These are phyloP conservation scores for Oncorhynchus mykiss DNA, from an alignment of 2,113 vertebrate genomes.

Conservation along the genomic window DNA sequence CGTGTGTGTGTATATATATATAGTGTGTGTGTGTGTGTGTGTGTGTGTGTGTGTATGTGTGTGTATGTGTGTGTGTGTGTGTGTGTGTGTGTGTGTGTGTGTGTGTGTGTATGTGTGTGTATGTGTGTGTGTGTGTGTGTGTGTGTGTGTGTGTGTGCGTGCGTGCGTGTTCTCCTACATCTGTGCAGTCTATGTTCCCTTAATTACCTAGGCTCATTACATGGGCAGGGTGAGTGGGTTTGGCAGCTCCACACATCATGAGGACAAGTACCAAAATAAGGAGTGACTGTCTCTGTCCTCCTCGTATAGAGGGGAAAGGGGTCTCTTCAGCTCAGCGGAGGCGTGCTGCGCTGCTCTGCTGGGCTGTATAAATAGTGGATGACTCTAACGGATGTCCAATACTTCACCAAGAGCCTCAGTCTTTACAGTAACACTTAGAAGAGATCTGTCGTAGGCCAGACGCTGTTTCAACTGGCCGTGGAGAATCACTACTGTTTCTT, in stretches of 20 bases:
- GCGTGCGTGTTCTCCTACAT: too few species aligned
- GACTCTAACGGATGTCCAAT: too few species aligned
- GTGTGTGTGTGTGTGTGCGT: neutral
- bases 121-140: too few species aligned
- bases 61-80: neutral
- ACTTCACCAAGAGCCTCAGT: too few species aligned
- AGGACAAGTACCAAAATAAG: conserved; percentile 31
- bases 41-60: too few species aligned
- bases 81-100: neutral
- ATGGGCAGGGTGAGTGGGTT: neutral
- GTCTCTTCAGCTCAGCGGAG: conserved; percentile 50
- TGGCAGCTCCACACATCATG: neutral
- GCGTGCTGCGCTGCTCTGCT: neutral
- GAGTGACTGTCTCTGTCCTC: conserved; percentile 16
- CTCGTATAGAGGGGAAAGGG: neutral
- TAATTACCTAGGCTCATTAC: neutral
- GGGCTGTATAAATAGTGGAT: too few species aligned
- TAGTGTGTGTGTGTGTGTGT: neutral
- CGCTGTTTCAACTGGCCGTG: too few species aligned
- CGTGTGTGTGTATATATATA: too few species aligned
- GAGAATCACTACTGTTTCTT: too few species aligned
- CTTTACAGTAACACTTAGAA: too few species aligned
- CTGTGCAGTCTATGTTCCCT: neutral
- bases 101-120: too few species aligned
- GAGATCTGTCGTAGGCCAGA: too few species aligned